A percentile compares a stretch with the other conserved stretches of the same genome.
These are phyloP conservation scores for Oenanthe melanoleuca DNA, from an alignment of 2,113 vertebrate genomes.

Conservation along the genomic window DNA sequence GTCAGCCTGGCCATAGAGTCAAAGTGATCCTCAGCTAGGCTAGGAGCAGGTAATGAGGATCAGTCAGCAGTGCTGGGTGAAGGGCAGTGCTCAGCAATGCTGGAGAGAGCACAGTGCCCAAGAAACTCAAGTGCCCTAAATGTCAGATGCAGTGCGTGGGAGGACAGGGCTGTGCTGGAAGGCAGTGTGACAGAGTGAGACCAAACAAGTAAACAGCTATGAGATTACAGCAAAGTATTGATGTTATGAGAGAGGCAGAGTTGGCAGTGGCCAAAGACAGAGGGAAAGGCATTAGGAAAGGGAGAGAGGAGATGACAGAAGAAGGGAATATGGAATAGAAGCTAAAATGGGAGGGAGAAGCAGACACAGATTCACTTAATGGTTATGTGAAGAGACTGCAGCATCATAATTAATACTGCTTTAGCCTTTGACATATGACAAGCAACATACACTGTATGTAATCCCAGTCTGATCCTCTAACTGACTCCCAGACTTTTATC, in stretches of 20 bases:
- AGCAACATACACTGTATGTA: fast-evolving
- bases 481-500: neutral
- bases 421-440: neutral
- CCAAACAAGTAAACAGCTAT: neutral
- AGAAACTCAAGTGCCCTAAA: neutral
- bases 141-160: neutral
- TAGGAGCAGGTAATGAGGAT: neutral
- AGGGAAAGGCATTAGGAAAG: neutral
- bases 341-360: neutral
- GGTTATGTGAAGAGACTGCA: neutral
- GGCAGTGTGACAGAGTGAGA: neutral
- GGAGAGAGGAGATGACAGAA: neutral
- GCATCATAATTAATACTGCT: neutral
- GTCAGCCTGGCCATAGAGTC: neutral
- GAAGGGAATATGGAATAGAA: neutral
- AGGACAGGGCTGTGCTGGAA: neutral
- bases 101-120: neutral
- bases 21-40: neutral
- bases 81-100: neutral
- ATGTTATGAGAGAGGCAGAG: neutral
- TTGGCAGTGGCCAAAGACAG: neutral
- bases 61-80: neutral
- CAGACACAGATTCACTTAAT: neutral
- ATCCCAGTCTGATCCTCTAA: neutral
- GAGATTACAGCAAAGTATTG: neutral